These are phyloP conservation scores for Eubasilissa splendida DNA, from an alignment of 2,888 invertebrate species.

Conservation along the genomic window DNA sequence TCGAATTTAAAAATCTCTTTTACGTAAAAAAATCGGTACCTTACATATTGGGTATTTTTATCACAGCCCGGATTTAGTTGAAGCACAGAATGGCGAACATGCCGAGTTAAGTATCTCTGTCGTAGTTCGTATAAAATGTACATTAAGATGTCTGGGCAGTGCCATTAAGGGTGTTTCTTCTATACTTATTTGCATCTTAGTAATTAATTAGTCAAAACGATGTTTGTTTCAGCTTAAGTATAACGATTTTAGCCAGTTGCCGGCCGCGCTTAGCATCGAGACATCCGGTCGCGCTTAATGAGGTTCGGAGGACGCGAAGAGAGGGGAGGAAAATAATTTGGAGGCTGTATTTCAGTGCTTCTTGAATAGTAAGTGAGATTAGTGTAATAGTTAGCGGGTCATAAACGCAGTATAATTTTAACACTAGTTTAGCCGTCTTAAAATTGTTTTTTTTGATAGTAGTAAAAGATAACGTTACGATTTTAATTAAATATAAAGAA, in stretches of 20 bases:
- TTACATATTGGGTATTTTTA: constrained; percentile 9
- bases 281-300: constrained; percentile 21
- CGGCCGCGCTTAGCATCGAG: constrained; percentile 5
- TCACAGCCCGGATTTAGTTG: neutral
- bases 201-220: constrained; percentile 43
- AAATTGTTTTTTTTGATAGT: too few relatives aligned
- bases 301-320: neutral
- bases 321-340: constrained; percentile 1
- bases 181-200: constrained; percentile 38
- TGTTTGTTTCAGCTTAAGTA: constrained; percentile 35
- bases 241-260: constrained; percentile 16
- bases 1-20: too few relatives aligned
- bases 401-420: too few relatives aligned
- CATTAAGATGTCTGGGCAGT: constrained; percentile 26
- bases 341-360: neutral
- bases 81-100: too few relatives aligned
- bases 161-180: constrained; percentile 31
- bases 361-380: too few relatives aligned
- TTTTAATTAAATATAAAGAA: too few relatives aligned
- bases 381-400: too few relatives aligned
- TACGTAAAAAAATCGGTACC: neutral
- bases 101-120: neutral
- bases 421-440: too few relatives aligned
- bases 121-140: constrained; percentile 11
- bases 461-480: too few relatives aligned